Percentiles rank a stretch among this genome's conserved stretches.
phyloP scores from a whole-genome alignment of 1,140 invertebrate species.

The Tetraneura akinire region DNA sequence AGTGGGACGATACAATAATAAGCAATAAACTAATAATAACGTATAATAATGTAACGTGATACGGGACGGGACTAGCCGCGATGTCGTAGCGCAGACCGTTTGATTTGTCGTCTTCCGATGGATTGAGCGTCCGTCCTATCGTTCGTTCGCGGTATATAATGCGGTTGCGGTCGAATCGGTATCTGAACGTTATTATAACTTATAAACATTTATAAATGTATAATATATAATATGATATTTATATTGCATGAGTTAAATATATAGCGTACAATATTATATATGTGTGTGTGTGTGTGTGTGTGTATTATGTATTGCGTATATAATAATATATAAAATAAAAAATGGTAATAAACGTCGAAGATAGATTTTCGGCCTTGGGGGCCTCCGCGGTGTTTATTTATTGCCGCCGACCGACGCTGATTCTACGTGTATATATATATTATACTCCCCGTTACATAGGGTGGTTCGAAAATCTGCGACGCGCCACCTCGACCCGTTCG shows the following conservation, averaged over 20 bases:
- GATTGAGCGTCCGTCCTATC: constrained; percentile 28
- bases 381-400: constrained; percentile 12
- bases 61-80: constrained; percentile 12
- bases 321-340: constrained; percentile 32
- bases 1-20: too few relatives aligned
- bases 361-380: constrained; percentile 46
- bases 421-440: too few relatives aligned
- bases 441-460: background rate
- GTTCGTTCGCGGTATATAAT: constrained; percentile 7
- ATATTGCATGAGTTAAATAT: background rate
- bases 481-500: background rate
- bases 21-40: too few relatives aligned
- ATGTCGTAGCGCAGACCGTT: background rate
- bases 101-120: constrained; percentile 40
- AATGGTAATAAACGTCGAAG: constrained; percentile 40
- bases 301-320: too few relatives aligned
- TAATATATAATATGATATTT: background rate
- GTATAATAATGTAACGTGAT: constrained; percentile 5
- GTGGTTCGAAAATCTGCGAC: background rate
- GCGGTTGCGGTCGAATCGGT: background rate
- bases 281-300: background rate
- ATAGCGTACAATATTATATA: background rate
- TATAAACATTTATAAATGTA: background rate
- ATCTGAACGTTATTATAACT: constrained; percentile 28
- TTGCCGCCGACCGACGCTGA: constrained; percentile 19